phyloP scores from a whole-genome alignment of 2,797 vertebrate genomes.

The Lagodon rhomboides region DNA sequence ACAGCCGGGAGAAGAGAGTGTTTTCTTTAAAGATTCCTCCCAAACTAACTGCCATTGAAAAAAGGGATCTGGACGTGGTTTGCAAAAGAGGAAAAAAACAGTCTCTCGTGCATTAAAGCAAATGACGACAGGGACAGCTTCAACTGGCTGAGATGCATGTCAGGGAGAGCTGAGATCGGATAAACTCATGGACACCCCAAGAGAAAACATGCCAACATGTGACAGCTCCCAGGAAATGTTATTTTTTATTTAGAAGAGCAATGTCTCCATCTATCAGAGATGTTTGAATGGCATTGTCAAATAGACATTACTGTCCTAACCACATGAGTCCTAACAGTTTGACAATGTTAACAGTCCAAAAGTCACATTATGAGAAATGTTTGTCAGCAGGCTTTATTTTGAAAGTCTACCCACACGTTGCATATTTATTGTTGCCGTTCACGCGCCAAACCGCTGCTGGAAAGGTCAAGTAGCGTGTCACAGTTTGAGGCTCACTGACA shows the following conservation, averaged over 20 bases:
- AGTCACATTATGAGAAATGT: too few relatives aligned
- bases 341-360: too few relatives aligned
- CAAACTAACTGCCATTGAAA: slow-evolving; percentile 2
- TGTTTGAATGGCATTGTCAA: neutral
- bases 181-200: slow-evolving; percentile 33
- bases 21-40: slow-evolving; percentile 38
- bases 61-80: slow-evolving; percentile 17
- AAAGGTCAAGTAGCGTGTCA: too few relatives aligned
- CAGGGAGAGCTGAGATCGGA: slow-evolving; percentile 49
- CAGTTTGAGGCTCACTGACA: too few relatives aligned
- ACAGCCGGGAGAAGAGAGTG: slow-evolving; percentile 9
- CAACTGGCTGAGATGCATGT: slow-evolving; percentile 55
- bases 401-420: too few relatives aligned
- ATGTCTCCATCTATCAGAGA: neutral
- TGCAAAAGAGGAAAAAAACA: slow-evolving; percentile 4
- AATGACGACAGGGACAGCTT: slow-evolving; percentile 11
- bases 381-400: too few relatives aligned
- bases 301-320: neutral
- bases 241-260: neutral
- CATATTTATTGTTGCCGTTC: too few relatives aligned
- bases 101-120: slow-evolving; percentile 32
- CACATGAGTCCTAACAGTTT: too few relatives aligned
- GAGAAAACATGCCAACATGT: neutral
- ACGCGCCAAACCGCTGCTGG: too few relatives aligned
- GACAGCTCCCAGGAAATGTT: neutral